A percentile compares a stretch with the other conserved stretches of the same genome.
phyloP scores from a whole-genome alignment of 1,140 invertebrate genomes.

The Bombus breviceps region DNA sequence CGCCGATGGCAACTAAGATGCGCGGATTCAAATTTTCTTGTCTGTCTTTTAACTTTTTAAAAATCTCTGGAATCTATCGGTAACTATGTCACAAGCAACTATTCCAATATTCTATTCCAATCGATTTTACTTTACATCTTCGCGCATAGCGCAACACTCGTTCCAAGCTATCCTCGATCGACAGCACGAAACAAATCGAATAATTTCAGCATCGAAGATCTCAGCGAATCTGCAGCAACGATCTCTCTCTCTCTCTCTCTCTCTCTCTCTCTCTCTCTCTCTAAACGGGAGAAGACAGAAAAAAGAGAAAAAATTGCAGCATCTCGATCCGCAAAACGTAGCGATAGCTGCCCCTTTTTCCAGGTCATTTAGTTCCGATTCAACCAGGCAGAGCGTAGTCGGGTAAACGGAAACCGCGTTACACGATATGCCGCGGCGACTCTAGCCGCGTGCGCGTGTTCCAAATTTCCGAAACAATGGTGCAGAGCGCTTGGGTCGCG shows the following conservation, averaged over 20 bases:
- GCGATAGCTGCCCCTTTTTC: conserved; percentile 5
- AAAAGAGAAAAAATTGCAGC: not conserved
- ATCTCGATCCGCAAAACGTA: not conserved
- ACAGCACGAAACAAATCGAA: no score
- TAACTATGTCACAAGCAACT: no score
- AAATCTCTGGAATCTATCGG: no score
- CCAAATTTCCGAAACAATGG: not conserved
- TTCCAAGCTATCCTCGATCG: no score
- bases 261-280: not conserved
- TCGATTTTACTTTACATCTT: no score
- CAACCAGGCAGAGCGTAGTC: not conserved
- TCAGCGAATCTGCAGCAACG: no score
- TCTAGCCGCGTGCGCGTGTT: not conserved
- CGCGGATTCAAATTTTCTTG: no score
- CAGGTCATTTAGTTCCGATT: conserved; percentile 24
- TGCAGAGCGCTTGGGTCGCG: not conserved
- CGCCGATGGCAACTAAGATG: no score
- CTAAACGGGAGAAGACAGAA: not conserved
- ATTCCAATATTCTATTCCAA: no score
- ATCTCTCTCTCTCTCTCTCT: not conserved
- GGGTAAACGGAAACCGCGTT: conserved; percentile 35
- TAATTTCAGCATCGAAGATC: no score
- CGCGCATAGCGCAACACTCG: no score
- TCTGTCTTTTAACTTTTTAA: no score
- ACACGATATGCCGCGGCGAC: conserved; percentile 16